Evolutionary conservation across 2,113 vertebrate genomes (phyloP).

Genomic region (Motacilla alba): DNA sequence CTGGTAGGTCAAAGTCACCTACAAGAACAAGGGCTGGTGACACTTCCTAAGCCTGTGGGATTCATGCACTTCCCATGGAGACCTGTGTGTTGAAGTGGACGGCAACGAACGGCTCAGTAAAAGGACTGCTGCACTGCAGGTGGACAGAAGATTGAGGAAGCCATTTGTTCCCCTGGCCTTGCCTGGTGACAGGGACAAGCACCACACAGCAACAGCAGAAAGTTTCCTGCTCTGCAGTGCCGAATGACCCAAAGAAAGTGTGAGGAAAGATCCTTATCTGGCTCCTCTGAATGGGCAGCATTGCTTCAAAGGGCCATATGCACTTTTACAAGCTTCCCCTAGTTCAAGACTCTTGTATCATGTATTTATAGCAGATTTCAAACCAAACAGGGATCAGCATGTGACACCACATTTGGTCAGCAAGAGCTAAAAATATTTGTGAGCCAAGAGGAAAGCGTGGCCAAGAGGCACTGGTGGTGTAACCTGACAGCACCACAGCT

Average conservation of each 20-base stretch:
- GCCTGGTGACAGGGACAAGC: not conserved
- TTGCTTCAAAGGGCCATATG: not conserved
- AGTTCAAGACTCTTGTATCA: not conserved
- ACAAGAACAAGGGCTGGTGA: not conserved
- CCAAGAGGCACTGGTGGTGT: not conserved
- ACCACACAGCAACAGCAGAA: not conserved
- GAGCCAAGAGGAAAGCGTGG: not conserved
- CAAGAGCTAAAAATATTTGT: constrained; percentile 43
- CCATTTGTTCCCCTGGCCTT: not conserved
- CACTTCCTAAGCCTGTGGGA: not conserved
- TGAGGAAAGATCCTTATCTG: not conserved
- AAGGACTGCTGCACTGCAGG: not conserved
- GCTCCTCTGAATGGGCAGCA: not conserved
- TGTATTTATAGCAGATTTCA: not conserved
- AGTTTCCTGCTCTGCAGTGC: not conserved
- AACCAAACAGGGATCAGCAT: not conserved
- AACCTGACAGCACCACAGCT: not conserved
- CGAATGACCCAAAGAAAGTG: not conserved
- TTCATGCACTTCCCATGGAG: not conserved
- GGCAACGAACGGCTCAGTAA: rapidly evolving
- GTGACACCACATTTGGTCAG: constrained; percentile 5
- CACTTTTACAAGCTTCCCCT: not conserved
- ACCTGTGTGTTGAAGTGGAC: not conserved
- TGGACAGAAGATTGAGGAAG: not conserved
- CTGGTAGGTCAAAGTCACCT: not conserved